Base-by-base conservation (phyloP, 2,797 vertebrate species). In the Cyclopterus lumpus region DNA sequence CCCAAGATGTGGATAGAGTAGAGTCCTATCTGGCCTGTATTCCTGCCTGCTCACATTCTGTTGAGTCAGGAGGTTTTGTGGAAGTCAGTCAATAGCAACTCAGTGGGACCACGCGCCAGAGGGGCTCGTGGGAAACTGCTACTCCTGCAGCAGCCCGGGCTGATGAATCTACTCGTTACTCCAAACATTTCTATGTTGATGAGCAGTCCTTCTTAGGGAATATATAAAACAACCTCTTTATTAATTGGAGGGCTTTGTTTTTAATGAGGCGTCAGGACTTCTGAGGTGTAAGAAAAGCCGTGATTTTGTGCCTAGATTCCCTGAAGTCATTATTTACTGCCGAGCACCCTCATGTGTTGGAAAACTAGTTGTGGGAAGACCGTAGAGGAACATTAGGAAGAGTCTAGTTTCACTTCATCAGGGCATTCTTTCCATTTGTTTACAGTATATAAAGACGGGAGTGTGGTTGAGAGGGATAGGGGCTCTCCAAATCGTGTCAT, bases 51-150 rank as follows among this genome's bases (percentile, higher is more conserved):
- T 86, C 73, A 77, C 88, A 86, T 91, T 87, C 86, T 93, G 92
- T 91, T 93, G 92, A 91, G 85, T 93, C 91, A 89, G 86, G 61
- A 60, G 81, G 84, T 83, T 92, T 86, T 90, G 79, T 91, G 86
- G 89, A 88, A 87, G 85, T 83, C 86, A 66, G 80, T 87, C 86
- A 90, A 84, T 90, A 90, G 87, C 77, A 81, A 51, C 80, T 75
- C 71, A 26, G 44, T 55, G 80, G 86, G 84, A 78, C 83, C 81
- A 20, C 8, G n/a, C 74, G 85, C 90, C 88, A 86, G 61, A 77
- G 80, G 67, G 80, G 70, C 79, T 58, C 75, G 32, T 86, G 86
- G 90, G 83, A 88, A 90, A 87, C 59, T 75, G 80, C 83, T 77
- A 67, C 53, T 55, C 60, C 79, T 76, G 80, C 68, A 73, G 49